Base-by-base conservation (phyloP, 2,888 invertebrate genomes). In the Melinaea marsaeus region DNA sequence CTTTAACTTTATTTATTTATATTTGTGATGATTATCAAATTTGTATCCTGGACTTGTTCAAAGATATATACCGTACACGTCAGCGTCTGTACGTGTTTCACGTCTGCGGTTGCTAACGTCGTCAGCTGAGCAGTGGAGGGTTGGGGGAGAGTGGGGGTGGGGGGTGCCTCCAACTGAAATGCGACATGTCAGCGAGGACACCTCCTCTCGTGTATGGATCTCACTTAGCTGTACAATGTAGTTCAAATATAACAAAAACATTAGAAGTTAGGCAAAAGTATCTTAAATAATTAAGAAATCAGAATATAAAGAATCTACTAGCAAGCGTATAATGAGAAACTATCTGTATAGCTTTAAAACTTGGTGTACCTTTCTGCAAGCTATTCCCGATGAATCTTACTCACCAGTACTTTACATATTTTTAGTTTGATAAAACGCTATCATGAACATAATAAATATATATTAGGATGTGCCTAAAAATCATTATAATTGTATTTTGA, bases 101-200 rank as follows among this genome's bases (percentile, higher is more conserved):
- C 84, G 89, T 89, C 89, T 88, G 89, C 84, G 88, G 88, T 86
- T 85, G 87, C 87, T 90, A 90, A 90, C 88, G 89, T 90, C 90
- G 88, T 86, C 90, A 86, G 85, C 78, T 86, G 73, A 73, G 78
- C 78, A 69, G 64, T 65, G 64, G 68, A 22, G 22, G 22, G 22
- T 22, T 22, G 71, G 76, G 63, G 69, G 69, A 60, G 67, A 62
- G 57, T 69, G 71, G 78, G 76, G 74, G 83, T 78, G 69, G 74
- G 90, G 88, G 88, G 89, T 89, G 85, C 84, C 77, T 84, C 79
- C 88, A 88, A 89, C 89, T 90, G 88, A 89, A 89, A 90, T 85
- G 88, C 83, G 84, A 86, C 88, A 90, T 89, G 90, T 90, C 90
- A 89, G 78, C 79, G 76, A 79, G 79, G 83, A 82, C 74, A 79